A percentile compares a stretch with the other conserved stretches of the same genome.
These are phyloP conservation scores for Parnassius mnemosyne DNA, from an alignment of 2,888 invertebrate species.

Conservation along the genomic window DNA sequence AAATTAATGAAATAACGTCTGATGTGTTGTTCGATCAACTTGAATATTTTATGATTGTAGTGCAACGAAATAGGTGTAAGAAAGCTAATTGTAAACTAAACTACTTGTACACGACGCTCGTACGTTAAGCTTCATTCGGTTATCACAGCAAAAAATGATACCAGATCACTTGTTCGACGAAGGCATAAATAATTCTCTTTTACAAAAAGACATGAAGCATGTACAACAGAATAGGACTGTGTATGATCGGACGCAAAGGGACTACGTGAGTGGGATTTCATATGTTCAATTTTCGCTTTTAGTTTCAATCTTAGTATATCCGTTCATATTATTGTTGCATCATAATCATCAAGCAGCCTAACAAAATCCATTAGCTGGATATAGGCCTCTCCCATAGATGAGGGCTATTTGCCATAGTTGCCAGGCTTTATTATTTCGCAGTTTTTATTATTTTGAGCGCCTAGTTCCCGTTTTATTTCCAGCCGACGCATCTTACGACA, in stretches of 20 bases:
- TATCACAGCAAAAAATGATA: conserved; percentile 46
- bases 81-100: neutral
- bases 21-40: conserved; percentile 50
- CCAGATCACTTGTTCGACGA: conserved; percentile 69
- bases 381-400: too few species aligned
- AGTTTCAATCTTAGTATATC: too few species aligned
- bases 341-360: too few species aligned
- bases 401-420: neutral
- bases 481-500: too few species aligned
- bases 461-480: too few species aligned
- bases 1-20: conserved; percentile 63
- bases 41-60: conserved; percentile 19
- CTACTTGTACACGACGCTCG: neutral
- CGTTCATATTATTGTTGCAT: too few species aligned
- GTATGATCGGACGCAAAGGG: conserved; percentile 60
- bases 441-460: too few species aligned
- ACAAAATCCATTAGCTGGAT: too few species aligned
- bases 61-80: neutral
- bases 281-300: neutral
- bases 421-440: neutral
- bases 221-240: conserved; percentile 49
- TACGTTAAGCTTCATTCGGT: neutral
- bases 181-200: conserved; percentile 57
- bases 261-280: conserved; percentile 59
- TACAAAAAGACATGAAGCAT: conserved; percentile 66